phyloP scores from a whole-genome alignment of 1,140 invertebrate genomes.

The Drosophila baimaii region DNA sequence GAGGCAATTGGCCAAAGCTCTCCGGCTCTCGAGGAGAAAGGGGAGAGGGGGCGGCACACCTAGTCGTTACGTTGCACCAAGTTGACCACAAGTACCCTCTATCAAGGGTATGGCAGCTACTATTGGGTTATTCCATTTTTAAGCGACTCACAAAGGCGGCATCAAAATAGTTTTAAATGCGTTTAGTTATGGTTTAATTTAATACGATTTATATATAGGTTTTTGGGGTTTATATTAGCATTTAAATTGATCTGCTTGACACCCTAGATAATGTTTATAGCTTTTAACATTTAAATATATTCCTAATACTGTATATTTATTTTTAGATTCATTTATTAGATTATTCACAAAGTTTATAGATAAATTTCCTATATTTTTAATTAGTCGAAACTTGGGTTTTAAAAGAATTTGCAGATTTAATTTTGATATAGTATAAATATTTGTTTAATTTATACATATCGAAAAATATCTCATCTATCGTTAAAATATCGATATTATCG shows the following conservation, averaged over 20 bases:
- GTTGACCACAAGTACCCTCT: constrained; percentile 21
- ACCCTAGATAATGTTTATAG: neutral
- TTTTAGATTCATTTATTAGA: neutral
- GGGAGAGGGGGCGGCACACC: constrained; percentile 10
- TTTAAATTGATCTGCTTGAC: constrained; percentile 2
- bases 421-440: neutral
- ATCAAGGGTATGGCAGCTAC: constrained; percentile 17
- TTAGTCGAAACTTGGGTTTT: neutral
- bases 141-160: constrained; percentile 2
- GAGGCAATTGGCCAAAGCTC: constrained; percentile 63
- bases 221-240: neutral
- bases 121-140: neutral
- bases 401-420: neutral
- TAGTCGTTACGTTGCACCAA: constrained; percentile 3
- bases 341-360: neutral
- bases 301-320: neutral
- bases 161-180: neutral
- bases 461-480: no score
- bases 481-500: no score
- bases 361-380: neutral
- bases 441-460: no score
- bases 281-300: neutral
- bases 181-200: neutral
- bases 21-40: neutral
- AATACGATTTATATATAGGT: neutral